Base-by-base conservation (phyloP, 1,140 invertebrate genomes). In the Akabosia matsudoensis region DNA sequence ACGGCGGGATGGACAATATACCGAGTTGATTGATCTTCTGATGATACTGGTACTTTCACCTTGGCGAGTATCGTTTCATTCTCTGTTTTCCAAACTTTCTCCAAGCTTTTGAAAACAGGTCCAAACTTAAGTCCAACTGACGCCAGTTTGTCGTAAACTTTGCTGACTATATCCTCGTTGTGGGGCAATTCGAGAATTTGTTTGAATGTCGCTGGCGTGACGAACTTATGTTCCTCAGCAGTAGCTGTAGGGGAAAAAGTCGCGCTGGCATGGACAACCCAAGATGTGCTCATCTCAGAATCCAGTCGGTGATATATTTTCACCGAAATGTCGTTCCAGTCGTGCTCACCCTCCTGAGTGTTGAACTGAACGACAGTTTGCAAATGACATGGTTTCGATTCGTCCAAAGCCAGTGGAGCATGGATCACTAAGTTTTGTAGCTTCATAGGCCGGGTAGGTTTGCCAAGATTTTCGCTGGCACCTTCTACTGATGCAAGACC, bases 41-140 rank as follows among this genome's bases (percentile, higher is more conserved):
- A n/a, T n/a, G n/a, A n/a, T 14, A n/a, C 13, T 3, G 31, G 18
- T 34, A 3, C 3, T 22, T 18, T 18, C 10, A 72, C 33, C 26
- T 72, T 51, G 2, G 26, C 70, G 3, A 51, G 10, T 2, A n/a
- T 26, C 24, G 33, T 4, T 22, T 51, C 1, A 13, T 7, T 22
- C 18, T n/a, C n/a, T 7, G 24, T 1, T 22, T 18, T 24, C 70
- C 33, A 34, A 13, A 45, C 24, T 28, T 45, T 72, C 30, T 72
- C 37, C 10, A 72, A 10, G 37, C 70, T 72, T 72, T 34, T 34
- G 34, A 72, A 72, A 4, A 28, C 1, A 7, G 37, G 70, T 4
- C 70, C 70, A 72, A 79, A 76, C n/a, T 51, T 33, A 22, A 79
- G 45, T 34, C 78, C 78, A 14, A 76, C 16, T 33, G 75, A 33